A percentile compares a stretch with the other conserved stretches of the same genome.
These are phyloP conservation scores for Nannospalax galili DNA, from an alignment of 2,113 vertebrate genomes.

Conservation along the genomic window DNA sequence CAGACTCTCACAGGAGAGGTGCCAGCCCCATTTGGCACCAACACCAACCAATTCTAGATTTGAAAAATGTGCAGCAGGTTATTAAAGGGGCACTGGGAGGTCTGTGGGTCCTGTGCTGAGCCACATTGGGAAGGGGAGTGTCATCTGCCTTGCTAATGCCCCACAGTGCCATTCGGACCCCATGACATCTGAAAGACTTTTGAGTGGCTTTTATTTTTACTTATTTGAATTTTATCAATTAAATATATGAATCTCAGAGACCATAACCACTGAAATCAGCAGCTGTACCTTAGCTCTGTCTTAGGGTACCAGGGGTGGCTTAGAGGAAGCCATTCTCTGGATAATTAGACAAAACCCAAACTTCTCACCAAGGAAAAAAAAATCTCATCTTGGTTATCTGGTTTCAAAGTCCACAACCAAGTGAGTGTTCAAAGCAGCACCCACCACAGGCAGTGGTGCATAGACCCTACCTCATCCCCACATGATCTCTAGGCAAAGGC, in stretches of 20 bases:
- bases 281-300: not conserved
- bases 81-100: not conserved
- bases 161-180: fast-evolving
- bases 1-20: not conserved
- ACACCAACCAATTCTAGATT: not conserved
- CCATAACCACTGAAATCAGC: not conserved
- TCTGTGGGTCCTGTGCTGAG: not conserved
- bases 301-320: not conserved
- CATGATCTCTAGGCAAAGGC: slow-evolving; percentile 35
- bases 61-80: not conserved
- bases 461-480: not conserved
- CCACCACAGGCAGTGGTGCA: too few relatives aligned
- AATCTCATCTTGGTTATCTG: not conserved
- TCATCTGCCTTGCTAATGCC: not conserved
- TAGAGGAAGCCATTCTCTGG: not conserved
- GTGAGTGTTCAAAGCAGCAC: not conserved
- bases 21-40: not conserved
- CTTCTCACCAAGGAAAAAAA: not conserved
- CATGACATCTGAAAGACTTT: not conserved
- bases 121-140: fast-evolving
- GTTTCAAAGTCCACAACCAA: slow-evolving; percentile 17
- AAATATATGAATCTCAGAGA: not conserved
- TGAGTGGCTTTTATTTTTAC: not conserved
- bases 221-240: slow-evolving; percentile 35
- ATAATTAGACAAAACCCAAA: slow-evolving; percentile 17